phyloP scores from a whole-genome alignment of 1,140 invertebrate species.

The Agrypnia vestita region DNA sequence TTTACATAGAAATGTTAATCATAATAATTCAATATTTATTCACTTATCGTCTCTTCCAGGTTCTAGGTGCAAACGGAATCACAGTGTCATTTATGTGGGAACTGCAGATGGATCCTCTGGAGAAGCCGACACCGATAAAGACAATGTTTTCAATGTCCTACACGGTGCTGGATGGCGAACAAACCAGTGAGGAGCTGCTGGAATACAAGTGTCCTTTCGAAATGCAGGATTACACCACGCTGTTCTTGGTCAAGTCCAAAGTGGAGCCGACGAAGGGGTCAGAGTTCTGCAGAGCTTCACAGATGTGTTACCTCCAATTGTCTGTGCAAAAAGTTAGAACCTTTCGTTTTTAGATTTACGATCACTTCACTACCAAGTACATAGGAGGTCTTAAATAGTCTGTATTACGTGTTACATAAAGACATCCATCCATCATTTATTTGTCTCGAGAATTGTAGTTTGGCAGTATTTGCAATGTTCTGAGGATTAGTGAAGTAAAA shows the following conservation, averaged over 20 bases:
- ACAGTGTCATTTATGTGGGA: constrained; percentile 90
- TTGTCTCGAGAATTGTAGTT: neutral
- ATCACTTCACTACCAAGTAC: too few species aligned
- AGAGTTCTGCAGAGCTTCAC: constrained; percentile 91
- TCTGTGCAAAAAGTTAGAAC: constrained; percentile 68
- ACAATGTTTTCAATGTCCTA: constrained; percentile 82
- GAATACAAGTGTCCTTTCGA: constrained; percentile 75
- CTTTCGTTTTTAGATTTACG: neutral
- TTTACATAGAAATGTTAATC: constrained; percentile 16
- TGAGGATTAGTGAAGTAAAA: too few species aligned
- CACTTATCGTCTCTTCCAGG: constrained; percentile 62
- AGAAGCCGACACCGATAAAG: constrained; percentile 76
- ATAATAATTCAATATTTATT: too few species aligned
- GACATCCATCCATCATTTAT: too few species aligned
- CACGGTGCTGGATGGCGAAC: constrained; percentile 68
- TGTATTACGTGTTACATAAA: too few species aligned
- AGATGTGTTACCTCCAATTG: constrained; percentile 89
- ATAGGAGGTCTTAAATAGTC: too few species aligned
- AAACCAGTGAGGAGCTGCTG: constrained; percentile 66
- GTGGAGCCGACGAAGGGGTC: constrained; percentile 87
- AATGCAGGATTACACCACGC: constrained; percentile 79
- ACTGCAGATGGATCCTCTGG: constrained; percentile 77
- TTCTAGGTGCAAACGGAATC: constrained; percentile 75
- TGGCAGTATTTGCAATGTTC: neutral
- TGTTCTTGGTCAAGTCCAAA: constrained; percentile 87